Conservation (phyloP, 2,888 invertebrate genomes). For the Nomada fabriciana region DNA sequence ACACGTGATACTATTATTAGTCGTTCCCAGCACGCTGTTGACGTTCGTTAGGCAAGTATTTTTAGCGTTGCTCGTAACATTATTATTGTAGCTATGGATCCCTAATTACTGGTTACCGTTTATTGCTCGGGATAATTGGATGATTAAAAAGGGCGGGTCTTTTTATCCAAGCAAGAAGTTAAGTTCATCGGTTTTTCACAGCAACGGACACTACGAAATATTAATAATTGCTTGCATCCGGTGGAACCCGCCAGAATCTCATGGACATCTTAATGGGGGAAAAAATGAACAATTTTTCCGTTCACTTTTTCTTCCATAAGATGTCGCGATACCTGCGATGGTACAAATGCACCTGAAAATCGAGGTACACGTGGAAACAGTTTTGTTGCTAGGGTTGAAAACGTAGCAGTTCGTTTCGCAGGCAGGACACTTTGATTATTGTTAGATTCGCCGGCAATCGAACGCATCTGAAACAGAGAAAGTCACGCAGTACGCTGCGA, state of each 20-base stretch:
- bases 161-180: not conserved
- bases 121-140: not conserved
- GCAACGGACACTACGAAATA: not conserved
- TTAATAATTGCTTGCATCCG: not conserved
- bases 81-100: not conserved
- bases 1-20: no score
- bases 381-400: constrained; percentile 29
- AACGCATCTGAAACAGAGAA: constrained; percentile 26
- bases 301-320: not conserved
- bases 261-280: not conserved
- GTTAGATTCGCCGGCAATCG: constrained; percentile 22
- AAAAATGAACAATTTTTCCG: not conserved
- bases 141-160: not conserved
- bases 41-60: not conserved
- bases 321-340: not conserved
- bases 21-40: not conserved
- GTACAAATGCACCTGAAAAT: not conserved
- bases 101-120: not conserved
- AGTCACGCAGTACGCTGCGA: not conserved
- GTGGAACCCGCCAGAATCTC: not conserved
- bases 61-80: not conserved
- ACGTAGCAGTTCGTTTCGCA: constrained; percentile 28
- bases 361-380: not conserved
- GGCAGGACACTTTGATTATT: constrained; percentile 46
- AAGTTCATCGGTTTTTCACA: not conserved